Base-by-base conservation (phyloP, 2,888 invertebrate genomes). In the Cosmia pyralina region DNA sequence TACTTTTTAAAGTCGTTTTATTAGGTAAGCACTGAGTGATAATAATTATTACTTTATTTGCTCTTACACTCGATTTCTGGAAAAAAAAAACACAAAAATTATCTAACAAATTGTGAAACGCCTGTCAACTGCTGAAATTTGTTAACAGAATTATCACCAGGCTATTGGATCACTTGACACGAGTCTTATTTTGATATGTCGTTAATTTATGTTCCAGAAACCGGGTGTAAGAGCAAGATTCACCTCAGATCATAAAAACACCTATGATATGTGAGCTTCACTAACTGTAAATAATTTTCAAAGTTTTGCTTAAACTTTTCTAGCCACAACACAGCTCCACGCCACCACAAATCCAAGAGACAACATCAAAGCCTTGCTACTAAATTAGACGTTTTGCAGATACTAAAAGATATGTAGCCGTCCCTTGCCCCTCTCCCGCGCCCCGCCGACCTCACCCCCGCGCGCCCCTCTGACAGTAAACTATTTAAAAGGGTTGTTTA, bases 401-500 rank as follows among this genome's bases (percentile, higher is more conserved):
- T 93, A 94, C 93, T 94, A 94, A 95, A 94, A 93, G 93, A 94
- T 94, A 94, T 94, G 94, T 94, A 92, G 92, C 89, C 83, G 86
- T 85, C 87, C 86, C 85, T 86, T 87, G 79, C 72, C 82, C 84
- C 86, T 72, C 79, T 46, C 84, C 75, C 77, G 57, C 59, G 34
- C 44, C 64, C 55, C 66, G 58, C 64, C 13, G 4, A 0, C 46
- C 38, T 15, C 79, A 55, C 59, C 69, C 83, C 66, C 81, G 57
- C 76, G 19, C 68, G 59, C 76, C 82, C 69, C 55, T 75, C 77
- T 90, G 90, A 90, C 91, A 89, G 90, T 88, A 84, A 93, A 94
- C 94, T 94, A 94, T 93, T 94, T 93, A 92, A 94, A 95, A 94
- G 95, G 94, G 94, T 94, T 94, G 92, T 94, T 94, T 92, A 92